These are phyloP conservation scores for Muntiacus reevesi DNA, from an alignment of 2,113 vertebrate genomes.

Conservation along the genomic window DNA sequence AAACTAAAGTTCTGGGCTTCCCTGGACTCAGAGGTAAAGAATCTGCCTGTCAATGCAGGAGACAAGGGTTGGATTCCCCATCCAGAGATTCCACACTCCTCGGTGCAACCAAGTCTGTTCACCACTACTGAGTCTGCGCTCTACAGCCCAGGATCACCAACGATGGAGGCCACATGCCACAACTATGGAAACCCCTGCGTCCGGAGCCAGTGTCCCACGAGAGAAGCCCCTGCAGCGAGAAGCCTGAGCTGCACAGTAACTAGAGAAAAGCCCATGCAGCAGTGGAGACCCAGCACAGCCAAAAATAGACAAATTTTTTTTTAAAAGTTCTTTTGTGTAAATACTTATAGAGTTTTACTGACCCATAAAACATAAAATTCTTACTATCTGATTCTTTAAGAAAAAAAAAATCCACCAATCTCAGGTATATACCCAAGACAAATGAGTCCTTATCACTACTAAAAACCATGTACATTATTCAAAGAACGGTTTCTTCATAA, in stretches of 20 bases:
- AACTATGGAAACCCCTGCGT: not conserved
- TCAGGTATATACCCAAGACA: not conserved
- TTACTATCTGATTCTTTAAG: not conserved
- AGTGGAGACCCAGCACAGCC: not conserved
- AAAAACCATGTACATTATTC: not conserved
- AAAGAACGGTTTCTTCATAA: not conserved
- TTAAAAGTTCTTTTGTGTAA: not conserved
- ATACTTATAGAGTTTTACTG: not conserved
- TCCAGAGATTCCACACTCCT: not conserved
- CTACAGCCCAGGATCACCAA: not conserved
- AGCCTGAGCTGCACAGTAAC: rapidly evolving
- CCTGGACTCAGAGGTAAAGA: not conserved
- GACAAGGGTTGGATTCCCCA: not conserved
- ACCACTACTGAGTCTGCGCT: not conserved
- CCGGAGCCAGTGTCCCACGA: not conserved
- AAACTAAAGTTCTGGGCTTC: not conserved
- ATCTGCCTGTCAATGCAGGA: not conserved
- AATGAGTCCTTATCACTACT: not conserved
- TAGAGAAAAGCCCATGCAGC: not conserved
- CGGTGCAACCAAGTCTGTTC: not conserved
- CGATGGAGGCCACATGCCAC: not conserved
- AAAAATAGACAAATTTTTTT: not conserved
- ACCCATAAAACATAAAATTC: not conserved
- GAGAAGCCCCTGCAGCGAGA: not conserved
- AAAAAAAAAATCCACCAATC: not conserved